phyloP scores from a whole-genome alignment of 2,888 invertebrate genomes.

The Lepidochrysops patricia region DNA sequence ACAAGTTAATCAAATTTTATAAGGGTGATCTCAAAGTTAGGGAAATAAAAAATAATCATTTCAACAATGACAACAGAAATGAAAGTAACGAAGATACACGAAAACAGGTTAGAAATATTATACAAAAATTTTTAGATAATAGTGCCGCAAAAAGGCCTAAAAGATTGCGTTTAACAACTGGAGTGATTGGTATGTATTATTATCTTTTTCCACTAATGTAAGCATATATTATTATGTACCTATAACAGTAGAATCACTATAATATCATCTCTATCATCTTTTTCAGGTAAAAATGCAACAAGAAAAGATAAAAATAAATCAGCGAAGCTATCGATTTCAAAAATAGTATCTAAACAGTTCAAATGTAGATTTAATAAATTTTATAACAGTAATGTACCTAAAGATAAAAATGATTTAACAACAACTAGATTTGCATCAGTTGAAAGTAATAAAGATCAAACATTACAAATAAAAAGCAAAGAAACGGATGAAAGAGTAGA shows the following conservation, averaged over 20 bases:
- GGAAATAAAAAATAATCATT: slow-evolving; percentile 26
- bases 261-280: no score
- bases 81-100: slow-evolving; percentile 30
- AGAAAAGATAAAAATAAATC: slow-evolving; percentile 32
- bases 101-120: slow-evolving; percentile 54
- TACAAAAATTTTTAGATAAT: slow-evolving; percentile 51
- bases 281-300: slow-evolving; percentile 44
- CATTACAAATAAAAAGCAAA: not conserved
- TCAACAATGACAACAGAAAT: slow-evolving; percentile 23
- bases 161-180: slow-evolving; percentile 49
- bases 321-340: slow-evolving; percentile 8
- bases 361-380: not conserved
- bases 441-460: not conserved
- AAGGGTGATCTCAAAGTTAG: slow-evolving; percentile 36
- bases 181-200: slow-evolving; percentile 47
- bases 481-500: not conserved
- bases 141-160: slow-evolving; percentile 39
- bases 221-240: not conserved
- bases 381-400: not conserved
- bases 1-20: slow-evolving; percentile 49
- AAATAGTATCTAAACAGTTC: slow-evolving; percentile 3
- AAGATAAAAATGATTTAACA: not conserved
- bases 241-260: not conserved
- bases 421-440: not conserved
- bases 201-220: not conserved